Evolutionary conservation across 2,113 vertebrate genomes (phyloP).

Genomic region (Mungos mungo): DNA sequence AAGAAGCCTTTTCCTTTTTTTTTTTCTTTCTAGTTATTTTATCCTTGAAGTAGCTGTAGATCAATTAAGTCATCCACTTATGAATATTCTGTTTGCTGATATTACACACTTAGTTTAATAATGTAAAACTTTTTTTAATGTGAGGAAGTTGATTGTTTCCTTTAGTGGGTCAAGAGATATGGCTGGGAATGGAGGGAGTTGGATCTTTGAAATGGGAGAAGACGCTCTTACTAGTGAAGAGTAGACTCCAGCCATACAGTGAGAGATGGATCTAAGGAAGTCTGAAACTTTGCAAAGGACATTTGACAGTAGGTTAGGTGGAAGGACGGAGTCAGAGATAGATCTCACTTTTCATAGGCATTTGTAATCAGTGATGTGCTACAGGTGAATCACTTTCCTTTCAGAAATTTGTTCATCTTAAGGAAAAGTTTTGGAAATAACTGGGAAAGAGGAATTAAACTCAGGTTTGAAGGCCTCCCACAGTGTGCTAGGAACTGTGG

Average conservation of each 20-base stretch:
- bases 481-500: neutral
- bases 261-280: neutral
- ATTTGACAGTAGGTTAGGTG: neutral
- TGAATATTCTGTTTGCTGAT: constrained; percentile 6
- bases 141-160: neutral
- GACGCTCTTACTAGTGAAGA: neutral
- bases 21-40: constrained; percentile 12
- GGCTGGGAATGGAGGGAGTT: neutral
- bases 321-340: neutral
- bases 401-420: neutral
- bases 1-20: neutral
- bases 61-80: constrained; percentile 15
- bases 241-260: neutral
- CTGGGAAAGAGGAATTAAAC: neutral
- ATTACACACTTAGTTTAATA: neutral
- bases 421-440: constrained; percentile 6
- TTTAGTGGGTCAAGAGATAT: neutral
- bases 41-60: neutral
- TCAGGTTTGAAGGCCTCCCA: neutral
- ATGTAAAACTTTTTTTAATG: neutral
- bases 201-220: neutral
- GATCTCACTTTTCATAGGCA: neutral
- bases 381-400: neutral
- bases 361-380: neutral
- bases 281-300: neutral